Base-by-base conservation (phyloP, 1,140 invertebrate species). In the Vanessa tameamea region DNA sequence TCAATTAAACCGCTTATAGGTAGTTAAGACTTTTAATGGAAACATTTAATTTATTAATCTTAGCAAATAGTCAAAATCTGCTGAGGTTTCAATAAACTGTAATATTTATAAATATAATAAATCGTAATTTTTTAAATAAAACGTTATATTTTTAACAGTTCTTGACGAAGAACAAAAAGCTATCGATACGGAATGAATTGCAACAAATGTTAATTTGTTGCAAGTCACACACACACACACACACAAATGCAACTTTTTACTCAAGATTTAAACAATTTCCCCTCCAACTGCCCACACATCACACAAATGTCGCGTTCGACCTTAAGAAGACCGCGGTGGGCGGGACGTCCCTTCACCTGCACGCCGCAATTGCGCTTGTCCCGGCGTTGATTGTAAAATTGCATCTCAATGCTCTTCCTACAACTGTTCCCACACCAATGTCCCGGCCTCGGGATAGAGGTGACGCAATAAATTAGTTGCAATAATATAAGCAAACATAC, bases 381-480 rank as follows among this genome's bases (percentile, higher is more conserved):
- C 76, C 77, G 73, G n/a, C 75, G 64, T 69, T 82, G 72, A 82
- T 80, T 80, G 75, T 71, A 72, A 78, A 82, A 80, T 82, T 82
- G 78, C 80, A 75, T 65, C 76, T 70, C 69, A 74, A 71, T 73
- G 67, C 69, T 72, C 78, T 82, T 82, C 80, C 80, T 80, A 75
- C 78, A 69, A 14, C 37, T 64, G 67, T 72, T 64, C 73, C 63
- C 66, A 70, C 72, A 64, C 51, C 43, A 59, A 78, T 68, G 72
- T 48, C 50, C 72, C 20, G 11, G 47, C 14, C 69, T n/a, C 61
- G 13, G 68, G 47, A 50, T 47, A 43, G 57, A 63, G 68, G 47
- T 72, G 63, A 72, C 47, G 70, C 23, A 72, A 72, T 66, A 31
- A 20, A 57, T 57, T 23, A 20, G 53, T 13, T 57, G 12, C 53